A percentile compares a stretch with the other conserved stretches of the same genome.
phyloP scores from a whole-genome alignment of 2,113 vertebrate species.

The Thunnus maccoyii region DNA sequence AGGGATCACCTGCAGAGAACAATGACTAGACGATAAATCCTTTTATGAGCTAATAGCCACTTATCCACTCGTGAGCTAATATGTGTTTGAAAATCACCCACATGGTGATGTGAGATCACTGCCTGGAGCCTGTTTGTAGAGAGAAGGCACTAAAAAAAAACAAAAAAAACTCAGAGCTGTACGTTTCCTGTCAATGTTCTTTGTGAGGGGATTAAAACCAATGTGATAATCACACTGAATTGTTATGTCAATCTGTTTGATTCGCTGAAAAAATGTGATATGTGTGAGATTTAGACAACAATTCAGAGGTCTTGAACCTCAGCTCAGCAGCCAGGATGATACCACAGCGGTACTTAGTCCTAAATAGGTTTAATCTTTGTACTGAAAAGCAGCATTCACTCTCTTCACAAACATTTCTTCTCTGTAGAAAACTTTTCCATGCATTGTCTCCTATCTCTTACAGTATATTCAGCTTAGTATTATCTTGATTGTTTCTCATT shows the following conservation, averaged over 20 bases:
- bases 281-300: too few relatives aligned
- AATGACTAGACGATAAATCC: constrained; percentile 50
- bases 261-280: neutral
- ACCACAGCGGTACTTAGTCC: too few relatives aligned
- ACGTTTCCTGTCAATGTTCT: neutral
- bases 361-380: too few relatives aligned
- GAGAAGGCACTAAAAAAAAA: neutral
- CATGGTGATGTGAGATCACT: constrained; percentile 21
- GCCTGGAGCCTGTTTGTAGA: neutral
- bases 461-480: neutral
- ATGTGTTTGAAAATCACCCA: constrained; percentile 48
- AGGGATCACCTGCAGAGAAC: constrained; percentile 31
- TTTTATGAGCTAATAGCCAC: neutral
- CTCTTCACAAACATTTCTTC: neutral
- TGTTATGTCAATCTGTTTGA: neutral
- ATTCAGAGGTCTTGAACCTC: too few relatives aligned
- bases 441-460: neutral
- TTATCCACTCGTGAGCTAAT: constrained; percentile 65
- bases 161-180: neutral
- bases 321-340: too few relatives aligned
- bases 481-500: neutral
- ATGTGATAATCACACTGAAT: neutral
- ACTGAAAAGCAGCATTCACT: neutral
- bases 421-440: neutral
- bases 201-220: neutral